A percentile compares a stretch with the other conserved stretches of the same genome.
Conservation (phyloP, 2,113 vertebrate species). For the Vanacampus margaritifer region DNA sequence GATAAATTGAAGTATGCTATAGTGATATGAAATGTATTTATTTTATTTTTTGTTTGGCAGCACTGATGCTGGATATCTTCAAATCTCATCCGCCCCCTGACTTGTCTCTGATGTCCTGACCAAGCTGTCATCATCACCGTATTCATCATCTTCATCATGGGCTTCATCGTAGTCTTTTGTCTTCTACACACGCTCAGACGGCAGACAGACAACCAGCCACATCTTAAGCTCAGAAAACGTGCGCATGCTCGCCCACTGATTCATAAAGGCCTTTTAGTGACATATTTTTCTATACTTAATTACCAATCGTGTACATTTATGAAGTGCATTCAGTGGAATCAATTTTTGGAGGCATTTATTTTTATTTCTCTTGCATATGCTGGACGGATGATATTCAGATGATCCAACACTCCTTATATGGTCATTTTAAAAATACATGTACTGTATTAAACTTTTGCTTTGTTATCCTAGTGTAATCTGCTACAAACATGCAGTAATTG, state of each 20-base stretch:
- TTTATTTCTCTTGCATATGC: constrained; percentile 1
- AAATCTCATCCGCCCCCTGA: constrained; percentile 37
- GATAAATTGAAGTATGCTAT: neutral
- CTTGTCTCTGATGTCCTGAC: constrained; percentile 58
- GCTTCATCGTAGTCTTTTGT: neutral
- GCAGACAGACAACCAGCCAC: neutral
- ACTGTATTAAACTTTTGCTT: neutral
- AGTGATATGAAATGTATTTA: neutral
- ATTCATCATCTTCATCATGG: neutral
- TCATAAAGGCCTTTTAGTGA: constrained; percentile 47
- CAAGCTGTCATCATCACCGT: neutral
- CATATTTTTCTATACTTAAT: constrained; percentile 39
- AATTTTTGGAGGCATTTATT: constrained; percentile 1
- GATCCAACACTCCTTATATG: constrained; percentile 13
- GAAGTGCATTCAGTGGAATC: neutral
- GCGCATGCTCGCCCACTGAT: constrained; percentile 12
- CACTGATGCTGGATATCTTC: constrained; percentile 65
- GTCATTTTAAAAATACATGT: neutral
- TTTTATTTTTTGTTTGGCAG: constrained; percentile 30
- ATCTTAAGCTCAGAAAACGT: neutral
- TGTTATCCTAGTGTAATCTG: neutral
- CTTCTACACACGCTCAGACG: neutral
- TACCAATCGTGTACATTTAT: constrained; percentile 1
- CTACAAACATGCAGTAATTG: neutral
- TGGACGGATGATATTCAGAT: neutral